Conservation (phyloP, 92 coral and sea anemone genomes). For the Umimayanthus chanpuru region DNA sequence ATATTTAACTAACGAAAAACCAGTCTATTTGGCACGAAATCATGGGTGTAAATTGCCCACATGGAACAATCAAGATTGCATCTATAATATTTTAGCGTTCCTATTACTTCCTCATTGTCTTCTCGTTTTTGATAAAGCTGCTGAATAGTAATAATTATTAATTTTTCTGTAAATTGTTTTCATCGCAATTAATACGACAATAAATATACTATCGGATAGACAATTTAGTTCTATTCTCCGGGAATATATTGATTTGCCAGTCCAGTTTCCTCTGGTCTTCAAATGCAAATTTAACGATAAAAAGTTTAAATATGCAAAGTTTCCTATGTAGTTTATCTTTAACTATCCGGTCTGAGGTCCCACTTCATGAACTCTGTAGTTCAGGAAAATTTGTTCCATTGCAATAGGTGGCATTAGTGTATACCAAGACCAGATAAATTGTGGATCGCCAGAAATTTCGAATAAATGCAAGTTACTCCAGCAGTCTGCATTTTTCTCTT, state of each 20-base stretch:
- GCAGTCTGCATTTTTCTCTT: no score
- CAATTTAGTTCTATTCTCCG: not conserved
- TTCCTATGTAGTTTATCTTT: not conserved
- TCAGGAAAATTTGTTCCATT: no score
- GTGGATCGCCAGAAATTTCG: no score
- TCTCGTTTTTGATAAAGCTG: not conserved
- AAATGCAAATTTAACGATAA: constrained; percentile 1
- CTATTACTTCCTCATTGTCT: not conserved
- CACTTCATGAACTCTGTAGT: not conserved
- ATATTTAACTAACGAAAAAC: not conserved
- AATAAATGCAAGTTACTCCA: no score
- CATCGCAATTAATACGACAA: not conserved
- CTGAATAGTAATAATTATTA: not conserved
- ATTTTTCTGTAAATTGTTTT: not conserved
- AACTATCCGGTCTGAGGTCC: not conserved
- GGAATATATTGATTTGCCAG: not conserved
- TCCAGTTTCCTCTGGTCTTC: not conserved
- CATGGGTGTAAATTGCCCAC: not conserved
- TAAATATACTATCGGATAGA: constrained; percentile 15
- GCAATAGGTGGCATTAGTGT: no score
- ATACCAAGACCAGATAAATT: no score
- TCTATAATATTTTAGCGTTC: not conserved
- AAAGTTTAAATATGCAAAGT: not conserved
- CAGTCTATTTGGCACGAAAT: not conserved
- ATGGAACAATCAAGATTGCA: not conserved